Base-by-base conservation (phyloP, 2,113 vertebrate genomes). In the Myotis lucifugus region DNA sequence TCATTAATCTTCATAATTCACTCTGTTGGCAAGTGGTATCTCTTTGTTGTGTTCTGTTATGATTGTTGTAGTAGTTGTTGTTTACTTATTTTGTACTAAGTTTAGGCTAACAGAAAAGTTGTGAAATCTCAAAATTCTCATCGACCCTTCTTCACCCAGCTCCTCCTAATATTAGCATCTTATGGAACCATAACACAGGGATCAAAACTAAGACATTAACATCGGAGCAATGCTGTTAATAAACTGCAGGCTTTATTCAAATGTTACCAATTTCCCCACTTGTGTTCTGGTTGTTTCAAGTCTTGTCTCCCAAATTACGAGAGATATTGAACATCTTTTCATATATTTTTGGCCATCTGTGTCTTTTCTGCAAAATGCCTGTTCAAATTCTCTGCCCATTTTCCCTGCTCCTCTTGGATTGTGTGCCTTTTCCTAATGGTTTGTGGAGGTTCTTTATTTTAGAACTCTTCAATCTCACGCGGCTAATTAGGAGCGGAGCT, bases 381-480 rank as follows among this genome's bases (percentile, higher is more conserved):
- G 72, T 87, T 93, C 87, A 81, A 37, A 95, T 88, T 92, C 76
- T 87, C 95, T 92, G 59, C 77, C 93, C n/a, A 50, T 48, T 42
- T 32, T 12, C 0, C 1, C 34, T 21, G 0, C 5, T 70, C 34
- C 19, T 74, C 64, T 73, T 78, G 72, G 52, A 87, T 76, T 61
- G 10, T 64, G 48, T 56, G 59, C 37, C 66, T 73, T 93, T 94
- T 52, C 73, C 66, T 96, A 52, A 83, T 29, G 46, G 34, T 34
- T 88, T 70, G 11, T 67, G 46, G 40, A n/a, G 23, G 27, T 48
- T 87, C 50, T 74, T 73, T 74, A 56, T 37, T 78, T 78, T 70
- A 86, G 69, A 88, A 42, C 6, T n/a, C 21, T 21, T 32, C 74
- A 82, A 34, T 59, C 21, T 93, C 85, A 92, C 37, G 46, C 34